Percentiles rank a stretch among this genome's conserved stretches.
Conservation (phyloP, 1,140 invertebrate genomes). For the Panagrolaimus sp. region DNA sequence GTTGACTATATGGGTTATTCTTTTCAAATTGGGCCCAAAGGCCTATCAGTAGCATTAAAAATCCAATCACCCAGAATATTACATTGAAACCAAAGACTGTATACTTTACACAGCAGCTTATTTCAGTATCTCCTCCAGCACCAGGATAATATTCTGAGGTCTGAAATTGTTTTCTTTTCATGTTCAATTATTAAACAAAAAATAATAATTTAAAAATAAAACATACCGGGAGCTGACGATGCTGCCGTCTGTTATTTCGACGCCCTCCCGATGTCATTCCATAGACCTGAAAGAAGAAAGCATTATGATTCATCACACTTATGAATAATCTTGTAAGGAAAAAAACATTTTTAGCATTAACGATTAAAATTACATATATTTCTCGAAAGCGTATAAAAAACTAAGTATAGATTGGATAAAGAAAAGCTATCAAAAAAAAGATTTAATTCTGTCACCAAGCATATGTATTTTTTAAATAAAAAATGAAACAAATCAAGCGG, state of each 20-base stretch:
- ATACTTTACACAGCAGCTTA: conserved; percentile 93
- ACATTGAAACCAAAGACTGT: conserved; percentile 94
- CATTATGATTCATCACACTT: too few relatives aligned
- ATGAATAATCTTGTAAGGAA: too few relatives aligned
- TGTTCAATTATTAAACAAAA: neutral
- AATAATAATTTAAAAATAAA: neutral
- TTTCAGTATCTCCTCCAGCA: conserved; percentile 65
- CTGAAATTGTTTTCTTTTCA: neutral
- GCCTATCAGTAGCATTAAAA: conserved; percentile 65
- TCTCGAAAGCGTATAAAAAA: too few relatives aligned
- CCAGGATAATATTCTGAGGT: conserved; percentile 8
- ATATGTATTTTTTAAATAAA: too few relatives aligned
- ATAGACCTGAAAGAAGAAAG: neutral
- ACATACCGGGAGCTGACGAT: conserved; percentile 15
- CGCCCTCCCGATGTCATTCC: conserved; percentile 13
- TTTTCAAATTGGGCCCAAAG: conserved; percentile 95
- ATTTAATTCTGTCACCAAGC: too few relatives aligned
- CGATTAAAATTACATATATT: too few relatives aligned
- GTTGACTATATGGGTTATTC: conserved; percentile 86
- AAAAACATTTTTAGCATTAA: too few relatives aligned
- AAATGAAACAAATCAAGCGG: too few relatives aligned
- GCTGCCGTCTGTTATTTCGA: neutral
- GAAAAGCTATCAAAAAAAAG: too few relatives aligned
- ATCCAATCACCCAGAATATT: conserved; percentile 78
- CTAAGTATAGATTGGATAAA: too few relatives aligned